Evolutionary conservation across 2,888 invertebrate species (phyloP).

Genomic region (Autographa pulchrina): DNA sequence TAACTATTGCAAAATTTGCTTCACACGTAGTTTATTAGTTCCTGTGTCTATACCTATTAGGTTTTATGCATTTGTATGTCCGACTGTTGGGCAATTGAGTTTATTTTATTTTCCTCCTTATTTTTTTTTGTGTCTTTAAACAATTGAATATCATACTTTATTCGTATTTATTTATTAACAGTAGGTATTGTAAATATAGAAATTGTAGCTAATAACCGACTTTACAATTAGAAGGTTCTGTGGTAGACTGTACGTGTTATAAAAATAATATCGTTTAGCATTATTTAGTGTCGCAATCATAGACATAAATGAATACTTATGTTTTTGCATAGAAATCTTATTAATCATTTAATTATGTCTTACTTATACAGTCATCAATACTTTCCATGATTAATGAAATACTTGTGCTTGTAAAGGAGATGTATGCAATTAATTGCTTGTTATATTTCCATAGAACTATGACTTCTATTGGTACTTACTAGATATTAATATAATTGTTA

Average conservation of each 20-base stretch:
- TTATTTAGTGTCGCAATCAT: too few relatives aligned
- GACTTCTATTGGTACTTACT: neutral
- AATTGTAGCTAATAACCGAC: too few relatives aligned
- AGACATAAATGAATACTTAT: neutral
- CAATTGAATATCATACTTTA: too few relatives aligned
- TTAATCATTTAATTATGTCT: neutral
- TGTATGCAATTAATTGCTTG: neutral
- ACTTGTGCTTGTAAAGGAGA: neutral
- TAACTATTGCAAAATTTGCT: neutral
- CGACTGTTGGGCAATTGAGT: too few relatives aligned
- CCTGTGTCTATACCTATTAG: slow-evolving; percentile 12
- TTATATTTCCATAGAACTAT: neutral
- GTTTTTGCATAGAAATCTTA: neutral
- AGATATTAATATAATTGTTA: neutral
- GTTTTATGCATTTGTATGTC: neutral
- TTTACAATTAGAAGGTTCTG: too few relatives aligned
- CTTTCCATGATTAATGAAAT: neutral
- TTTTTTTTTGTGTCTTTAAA: too few relatives aligned
- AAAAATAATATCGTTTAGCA: too few relatives aligned
- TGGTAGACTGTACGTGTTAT: too few relatives aligned
- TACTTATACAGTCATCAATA: neutral
- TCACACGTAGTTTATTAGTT: slow-evolving; percentile 28
- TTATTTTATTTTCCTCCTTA: too few relatives aligned
- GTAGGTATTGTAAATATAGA: too few relatives aligned
- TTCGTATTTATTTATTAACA: too few relatives aligned